Evolutionary conservation across 2,888 invertebrate species (phyloP), one percentile per base, ranked within the genome.

Genomic region (Autographa gamma): DNA sequence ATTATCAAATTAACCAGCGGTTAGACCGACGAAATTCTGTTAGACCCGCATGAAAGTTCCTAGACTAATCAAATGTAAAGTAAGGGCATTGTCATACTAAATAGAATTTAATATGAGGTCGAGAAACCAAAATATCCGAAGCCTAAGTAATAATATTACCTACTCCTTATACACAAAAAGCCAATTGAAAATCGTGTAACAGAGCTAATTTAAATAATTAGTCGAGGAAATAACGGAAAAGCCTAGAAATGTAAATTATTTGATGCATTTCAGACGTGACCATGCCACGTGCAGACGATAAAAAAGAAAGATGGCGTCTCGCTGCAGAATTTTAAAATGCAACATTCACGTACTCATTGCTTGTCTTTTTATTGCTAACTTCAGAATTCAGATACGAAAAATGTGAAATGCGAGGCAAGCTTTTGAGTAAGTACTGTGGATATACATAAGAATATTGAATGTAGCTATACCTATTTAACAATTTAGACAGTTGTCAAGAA

Each of bases 251-350:
- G 58, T 64, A 48, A 67, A 61, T 71, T 34, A 56, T 66, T 52
- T 58, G 56, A 68, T 67, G 41, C 60, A 66, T 71, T 74, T 71
- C 66, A 64, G 68, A 41, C 65, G 34, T 60, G 70, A 38, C 48
- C 63, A 32, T 18, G 60, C 43, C 11, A 72, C 63, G 73, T 72
- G 61, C 63, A 61, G 60, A 66, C 65, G 38, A 76, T 76, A 76
- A 76, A 76, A 76, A 76, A 76, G 63, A 64, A 73, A 64, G 43
- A 66, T 76, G 73, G 77, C 61, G 59, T 34, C 41, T 59, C 25
- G 63, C 63, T 71, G 63, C 59, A 41, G 48, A 64, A 74, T 56
- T 71, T 71, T 63, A 68, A 72, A 76, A 68, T 63, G 67, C 68
- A 60, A 66, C 60, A 41, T 41, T 67, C 58, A 38, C 18, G 18